Evolutionary conservation across 2,888 invertebrate species (phyloP).

Genomic region (Drosophila pseudotalamancana): DNA sequence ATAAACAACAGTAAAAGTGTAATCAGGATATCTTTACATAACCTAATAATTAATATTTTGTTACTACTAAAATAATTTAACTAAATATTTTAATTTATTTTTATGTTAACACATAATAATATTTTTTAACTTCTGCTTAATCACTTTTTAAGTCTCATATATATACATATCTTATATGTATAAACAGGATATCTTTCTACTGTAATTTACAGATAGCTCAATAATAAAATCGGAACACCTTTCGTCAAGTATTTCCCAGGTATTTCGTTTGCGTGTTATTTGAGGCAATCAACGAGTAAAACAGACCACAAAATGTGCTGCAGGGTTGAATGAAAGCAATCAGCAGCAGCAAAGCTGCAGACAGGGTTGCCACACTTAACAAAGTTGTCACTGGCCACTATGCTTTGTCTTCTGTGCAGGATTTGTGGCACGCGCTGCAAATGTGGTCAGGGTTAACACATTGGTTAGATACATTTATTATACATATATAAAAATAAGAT

Average conservation of each 20-base stretch:
- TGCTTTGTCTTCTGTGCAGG: background rate
- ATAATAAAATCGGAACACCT: background rate
- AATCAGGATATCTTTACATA: too few species aligned
- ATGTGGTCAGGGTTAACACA: slow-evolving; percentile 7
- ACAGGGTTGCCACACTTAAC: slow-evolving; percentile 26
- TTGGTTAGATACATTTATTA: background rate
- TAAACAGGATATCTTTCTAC: background rate
- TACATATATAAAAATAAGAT: background rate
- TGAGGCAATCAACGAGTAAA: background rate
- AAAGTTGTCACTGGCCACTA: slow-evolving; percentile 24
- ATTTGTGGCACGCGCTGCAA: slow-evolving; percentile 18
- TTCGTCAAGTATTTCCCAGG: slow-evolving; percentile 4
- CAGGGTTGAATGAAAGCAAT: slow-evolving; percentile 35
- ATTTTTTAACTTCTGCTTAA: too few species aligned
- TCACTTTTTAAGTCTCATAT: background rate
- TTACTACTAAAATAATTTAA: too few species aligned
- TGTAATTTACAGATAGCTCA: background rate
- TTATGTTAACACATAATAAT: too few species aligned
- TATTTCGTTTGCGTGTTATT: slow-evolving; percentile 33
- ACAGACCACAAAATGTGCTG: slow-evolving; percentile 29
- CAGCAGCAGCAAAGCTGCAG: slow-evolving; percentile 21
- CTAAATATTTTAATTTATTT: too few species aligned
- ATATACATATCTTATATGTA: background rate
- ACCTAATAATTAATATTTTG: too few species aligned
- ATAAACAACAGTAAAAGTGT: too few species aligned